A percentile compares a stretch with the other conserved stretches of the same genome.
phyloP scores from a whole-genome alignment of 2,113 vertebrate species.

The Pungitius pungitius region DNA sequence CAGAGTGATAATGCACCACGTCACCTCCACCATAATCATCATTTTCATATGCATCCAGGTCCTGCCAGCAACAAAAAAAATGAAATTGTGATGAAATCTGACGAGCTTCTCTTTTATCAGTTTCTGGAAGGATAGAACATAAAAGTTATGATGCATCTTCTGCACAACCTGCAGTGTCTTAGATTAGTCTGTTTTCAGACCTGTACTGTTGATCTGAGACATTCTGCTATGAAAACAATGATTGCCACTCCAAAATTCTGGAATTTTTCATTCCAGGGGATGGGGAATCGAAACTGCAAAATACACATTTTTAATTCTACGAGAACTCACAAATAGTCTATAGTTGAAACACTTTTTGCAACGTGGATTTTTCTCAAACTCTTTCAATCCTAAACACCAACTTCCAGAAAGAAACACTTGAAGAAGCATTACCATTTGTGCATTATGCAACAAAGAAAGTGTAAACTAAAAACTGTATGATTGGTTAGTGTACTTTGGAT shows the following conservation, averaged over 20 bases:
- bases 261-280: neutral
- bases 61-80: constrained; percentile 52
- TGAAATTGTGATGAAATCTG: neutral
- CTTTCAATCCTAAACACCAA: neutral
- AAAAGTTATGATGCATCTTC: neutral
- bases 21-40: neutral
- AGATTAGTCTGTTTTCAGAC: constrained; percentile 11
- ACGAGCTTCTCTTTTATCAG: neutral
- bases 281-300: neutral
- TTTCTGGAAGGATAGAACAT: neutral
- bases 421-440: neutral
- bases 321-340: constrained; percentile 2
- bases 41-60: constrained; percentile 68
- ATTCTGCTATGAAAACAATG: neutral
- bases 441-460: neutral
- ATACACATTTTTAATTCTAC: neutral
- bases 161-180: neutral
- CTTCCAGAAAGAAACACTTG: neutral
- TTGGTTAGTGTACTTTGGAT: neutral
- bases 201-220: neutral
- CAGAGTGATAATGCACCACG: constrained; percentile 43
- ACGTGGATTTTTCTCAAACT: neutral
- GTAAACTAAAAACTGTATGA: constrained; percentile 14
- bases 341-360: neutral
- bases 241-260: neutral